These are phyloP conservation scores for Maniola jurtina DNA, from an alignment of 1,140 invertebrate genomes.

Conservation along the genomic window DNA sequence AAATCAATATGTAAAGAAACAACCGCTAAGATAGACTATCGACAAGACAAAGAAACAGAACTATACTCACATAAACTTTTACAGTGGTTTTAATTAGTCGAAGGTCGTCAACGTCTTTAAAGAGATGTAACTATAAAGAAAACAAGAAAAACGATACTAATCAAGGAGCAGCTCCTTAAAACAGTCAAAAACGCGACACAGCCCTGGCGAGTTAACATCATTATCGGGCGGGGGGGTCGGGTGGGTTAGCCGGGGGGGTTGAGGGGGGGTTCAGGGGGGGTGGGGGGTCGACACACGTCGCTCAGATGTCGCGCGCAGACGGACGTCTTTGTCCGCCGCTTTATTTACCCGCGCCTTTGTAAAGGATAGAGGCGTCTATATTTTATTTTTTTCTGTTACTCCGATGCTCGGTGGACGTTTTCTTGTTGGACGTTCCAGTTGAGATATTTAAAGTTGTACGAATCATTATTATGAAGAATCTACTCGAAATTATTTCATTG, in stretches of 20 bases:
- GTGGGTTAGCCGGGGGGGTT: not conserved
- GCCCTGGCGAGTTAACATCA: constrained; percentile 67
- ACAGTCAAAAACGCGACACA: constrained; percentile 67
- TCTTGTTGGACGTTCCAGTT: constrained; percentile 21
- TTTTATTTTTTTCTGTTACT: constrained; percentile 20
- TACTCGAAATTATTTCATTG: too few species aligned
- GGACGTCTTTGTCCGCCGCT: constrained; percentile 75
- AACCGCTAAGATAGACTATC: too few species aligned
- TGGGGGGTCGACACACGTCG: constrained; percentile 65
- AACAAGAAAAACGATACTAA: constrained; percentile 36
- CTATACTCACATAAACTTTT: too few species aligned
- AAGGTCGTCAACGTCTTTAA: too few species aligned
- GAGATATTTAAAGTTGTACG: constrained; percentile 5
- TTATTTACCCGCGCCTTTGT: constrained; percentile 64
- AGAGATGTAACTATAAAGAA: too few species aligned
- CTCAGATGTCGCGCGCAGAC: constrained; percentile 73
- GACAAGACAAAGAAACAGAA: too few species aligned
- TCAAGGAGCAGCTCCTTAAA: constrained; percentile 30
- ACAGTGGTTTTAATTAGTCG: too few species aligned
- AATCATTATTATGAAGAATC: too few species aligned
- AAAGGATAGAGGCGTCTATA: constrained; percentile 56
- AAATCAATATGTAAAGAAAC: too few species aligned
- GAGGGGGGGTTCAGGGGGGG: constrained; percentile 31
- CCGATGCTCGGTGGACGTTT: constrained; percentile 26
- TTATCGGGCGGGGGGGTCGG: constrained; percentile 51